Evolutionary conservation across 2,797 vertebrate species (phyloP), one percentile per base, ranked within the genome.

Genomic region (Synanceia verrucosa): DNA sequence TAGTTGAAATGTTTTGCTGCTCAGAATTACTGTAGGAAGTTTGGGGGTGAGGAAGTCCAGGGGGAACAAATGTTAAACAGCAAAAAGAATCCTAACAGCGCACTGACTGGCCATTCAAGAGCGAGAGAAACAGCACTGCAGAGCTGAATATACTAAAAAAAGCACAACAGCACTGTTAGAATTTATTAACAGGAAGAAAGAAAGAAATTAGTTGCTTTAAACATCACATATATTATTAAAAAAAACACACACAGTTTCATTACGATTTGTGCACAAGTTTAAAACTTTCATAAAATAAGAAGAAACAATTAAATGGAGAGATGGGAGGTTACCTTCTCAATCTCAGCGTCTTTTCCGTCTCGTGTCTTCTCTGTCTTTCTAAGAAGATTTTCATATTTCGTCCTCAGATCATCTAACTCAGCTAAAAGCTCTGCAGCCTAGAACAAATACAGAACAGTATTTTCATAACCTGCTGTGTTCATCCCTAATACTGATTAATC

Each of bases 391-490:
- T 88, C 73, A 74, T 88, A 93, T 83, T 74, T 93, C 9, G 68
- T 84, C 91, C 90, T 95, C 55, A 95, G 51, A 43, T 91, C 87
- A 60, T 90, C 84, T 1, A 94, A 76, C 81, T 93, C 91, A 52
- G 72, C 89, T 81, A 94, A 91, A 68, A 94, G 89, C 65, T 94
- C 92, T 65, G 89, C 84, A 67, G 93, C 89, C 96, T 97, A 51
- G 82, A 66, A 58, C 70, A 26, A 65, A 56, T 1, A 46, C 1
- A 74, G 13, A 51, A 62, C 10, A 47, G 14, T 33, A 26, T 13
- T 18, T 51, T 65, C 4, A 71, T n/a, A 52, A 24, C 10, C 46
- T 51, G 23, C 29, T 31, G 36, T 28, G 14, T 18, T 16, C 5
- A 34, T 72, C 12, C n/a, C 56, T 4, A 7, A 26, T 33, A 5